Percentiles rank a stretch among this genome's conserved stretches.
These are phyloP conservation scores for Harpalus rubripes DNA, from an alignment of 2,888 invertebrate genomes.

Conservation along the genomic window DNA sequence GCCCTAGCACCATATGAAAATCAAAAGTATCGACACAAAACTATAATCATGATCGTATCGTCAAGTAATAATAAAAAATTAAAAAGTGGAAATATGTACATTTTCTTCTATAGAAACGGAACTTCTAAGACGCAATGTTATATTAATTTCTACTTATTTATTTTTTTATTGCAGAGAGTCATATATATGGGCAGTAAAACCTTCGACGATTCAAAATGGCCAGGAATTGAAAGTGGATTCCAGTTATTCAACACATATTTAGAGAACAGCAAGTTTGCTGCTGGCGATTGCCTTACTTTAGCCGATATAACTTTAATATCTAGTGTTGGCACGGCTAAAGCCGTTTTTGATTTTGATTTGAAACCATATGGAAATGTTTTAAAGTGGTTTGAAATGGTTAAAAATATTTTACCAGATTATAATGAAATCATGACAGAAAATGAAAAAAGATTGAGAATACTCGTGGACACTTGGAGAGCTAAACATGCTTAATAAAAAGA, in stretches of 20 bases:
- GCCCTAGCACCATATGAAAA: too few relatives aligned
- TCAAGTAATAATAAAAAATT: too few relatives aligned
- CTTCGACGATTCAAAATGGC: slow-evolving; percentile 71
- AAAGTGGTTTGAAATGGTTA: slow-evolving; percentile 41
- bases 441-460: slow-evolving; percentile 25
- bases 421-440: slow-evolving; percentile 56
- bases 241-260: slow-evolving; percentile 76
- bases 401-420: slow-evolving; percentile 48
- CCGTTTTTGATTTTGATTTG: slow-evolving; percentile 62
- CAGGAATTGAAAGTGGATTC: slow-evolving; percentile 75
- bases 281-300: slow-evolving; percentile 78
- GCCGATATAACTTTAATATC: slow-evolving; percentile 78
- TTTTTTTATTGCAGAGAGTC: slow-evolving; percentile 28
- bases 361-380: slow-evolving; percentile 47
- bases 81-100: too few relatives aligned
- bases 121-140: too few relatives aligned
- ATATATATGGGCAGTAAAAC: slow-evolving; percentile 44
- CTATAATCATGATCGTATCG: too few relatives aligned
- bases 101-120: too few relatives aligned
- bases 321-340: slow-evolving; percentile 74
- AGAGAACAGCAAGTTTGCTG: slow-evolving; percentile 76
- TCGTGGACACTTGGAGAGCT: slow-evolving; percentile 25
- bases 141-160: neutral
- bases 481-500: slow-evolving; percentile 12
- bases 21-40: too few relatives aligned